phyloP scores from a whole-genome alignment of 2,797 vertebrate genomes.

The Eulemur coronatus region DNA sequence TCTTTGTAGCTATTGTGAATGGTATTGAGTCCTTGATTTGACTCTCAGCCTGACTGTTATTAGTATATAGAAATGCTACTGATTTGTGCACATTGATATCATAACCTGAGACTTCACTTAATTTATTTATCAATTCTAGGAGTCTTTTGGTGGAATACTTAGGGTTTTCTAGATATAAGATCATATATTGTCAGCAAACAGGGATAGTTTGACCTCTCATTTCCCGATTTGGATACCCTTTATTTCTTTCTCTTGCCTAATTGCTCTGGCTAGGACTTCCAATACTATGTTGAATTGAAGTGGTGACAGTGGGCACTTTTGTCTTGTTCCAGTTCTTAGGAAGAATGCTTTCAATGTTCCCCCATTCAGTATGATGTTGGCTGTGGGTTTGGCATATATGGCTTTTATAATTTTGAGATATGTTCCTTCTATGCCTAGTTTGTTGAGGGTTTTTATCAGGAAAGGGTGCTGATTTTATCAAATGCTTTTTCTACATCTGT shows the following conservation, averaged over 20 bases:
- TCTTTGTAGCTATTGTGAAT: background rate
- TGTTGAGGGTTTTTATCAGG: background rate
- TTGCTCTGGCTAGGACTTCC: background rate
- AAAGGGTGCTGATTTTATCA: background rate
- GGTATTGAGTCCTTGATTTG: background rate
- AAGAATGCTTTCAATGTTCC: background rate
- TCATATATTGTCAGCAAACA: background rate
- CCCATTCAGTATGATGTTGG: background rate
- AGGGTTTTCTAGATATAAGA: background rate
- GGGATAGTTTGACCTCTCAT: background rate
- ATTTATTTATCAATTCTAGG: background rate
- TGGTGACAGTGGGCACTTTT: background rate
- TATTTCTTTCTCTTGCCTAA: background rate
- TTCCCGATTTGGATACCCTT: background rate
- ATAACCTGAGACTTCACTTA: background rate
- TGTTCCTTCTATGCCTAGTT: background rate
- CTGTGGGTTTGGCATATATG: background rate
- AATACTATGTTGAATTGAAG: background rate
- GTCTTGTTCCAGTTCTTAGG: background rate
- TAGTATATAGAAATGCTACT: background rate
- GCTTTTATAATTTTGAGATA: background rate
- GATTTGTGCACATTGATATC: background rate
- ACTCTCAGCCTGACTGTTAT: background rate
- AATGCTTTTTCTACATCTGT: background rate
- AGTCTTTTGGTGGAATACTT: background rate